phyloP scores from a whole-genome alignment of 2,888 invertebrate genomes.

The Hyalella azteca region DNA sequence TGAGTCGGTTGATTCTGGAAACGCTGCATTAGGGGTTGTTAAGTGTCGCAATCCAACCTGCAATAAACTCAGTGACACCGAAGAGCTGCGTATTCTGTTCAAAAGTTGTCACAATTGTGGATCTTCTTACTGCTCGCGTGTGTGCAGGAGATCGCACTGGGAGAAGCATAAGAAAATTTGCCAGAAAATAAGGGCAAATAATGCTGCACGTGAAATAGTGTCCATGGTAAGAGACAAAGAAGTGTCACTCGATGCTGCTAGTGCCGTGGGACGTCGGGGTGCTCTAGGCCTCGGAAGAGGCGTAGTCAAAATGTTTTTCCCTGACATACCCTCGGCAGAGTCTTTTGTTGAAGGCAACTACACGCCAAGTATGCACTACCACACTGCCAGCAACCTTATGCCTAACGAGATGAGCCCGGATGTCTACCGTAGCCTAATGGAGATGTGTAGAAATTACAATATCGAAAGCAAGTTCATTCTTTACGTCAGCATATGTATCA shows the following conservation, averaged over 20 bases:
- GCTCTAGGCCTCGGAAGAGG: slow-evolving; percentile 85
- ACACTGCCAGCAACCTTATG: slow-evolving; percentile 82
- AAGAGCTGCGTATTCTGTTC: slow-evolving; percentile 81
- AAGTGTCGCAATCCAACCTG: slow-evolving; percentile 84
- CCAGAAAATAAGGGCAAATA: slow-evolving; percentile 86
- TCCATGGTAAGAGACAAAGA: slow-evolving; percentile 65
- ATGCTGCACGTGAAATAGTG: slow-evolving; percentile 75
- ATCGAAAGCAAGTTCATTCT: slow-evolving; percentile 88
- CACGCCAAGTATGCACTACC: slow-evolving; percentile 81
- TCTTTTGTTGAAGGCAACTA: slow-evolving; percentile 82
- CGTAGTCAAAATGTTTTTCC: slow-evolving; percentile 89
- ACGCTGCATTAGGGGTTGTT: slow-evolving; percentile 68
- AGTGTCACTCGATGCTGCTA: slow-evolving; percentile 70
- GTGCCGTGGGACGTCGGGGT: slow-evolving; percentile 82
- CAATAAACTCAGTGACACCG: slow-evolving; percentile 72
- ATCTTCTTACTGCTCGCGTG: slow-evolving; percentile 89
- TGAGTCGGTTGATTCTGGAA: slow-evolving; percentile 65
- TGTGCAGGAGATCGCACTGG: slow-evolving; percentile 91
- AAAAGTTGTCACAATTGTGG: slow-evolving; percentile 95
- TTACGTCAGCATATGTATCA: slow-evolving; percentile 86
- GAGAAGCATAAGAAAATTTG: slow-evolving; percentile 90
- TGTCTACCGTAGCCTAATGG: slow-evolving; percentile 80
- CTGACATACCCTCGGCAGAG: slow-evolving; percentile 84
- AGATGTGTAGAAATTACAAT: slow-evolving; percentile 89
- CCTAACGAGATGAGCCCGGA: slow-evolving; percentile 89